Conservation (phyloP, 2,113 vertebrate species). For the Syngnathoides biaculeatus region DNA sequence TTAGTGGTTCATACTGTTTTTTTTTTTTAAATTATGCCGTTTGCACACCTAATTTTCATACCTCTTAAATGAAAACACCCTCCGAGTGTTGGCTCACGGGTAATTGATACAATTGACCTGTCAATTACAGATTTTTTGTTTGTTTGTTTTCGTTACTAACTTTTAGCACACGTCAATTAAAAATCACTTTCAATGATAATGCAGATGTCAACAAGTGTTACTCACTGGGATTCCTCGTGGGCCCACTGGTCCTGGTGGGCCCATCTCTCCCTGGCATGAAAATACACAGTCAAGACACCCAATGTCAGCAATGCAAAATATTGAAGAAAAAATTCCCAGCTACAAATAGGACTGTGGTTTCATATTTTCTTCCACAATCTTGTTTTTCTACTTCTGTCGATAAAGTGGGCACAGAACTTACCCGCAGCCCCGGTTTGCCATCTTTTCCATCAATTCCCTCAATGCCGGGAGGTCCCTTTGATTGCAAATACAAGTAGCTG, state of each 20-base stretch:
- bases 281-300: background rate
- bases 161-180: too few species aligned
- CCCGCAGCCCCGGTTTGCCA: slow-evolving; percentile 85
- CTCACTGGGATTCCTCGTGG: slow-evolving; percentile 86
- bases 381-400: background rate
- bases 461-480: slow-evolving; percentile 85
- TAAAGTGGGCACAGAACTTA: slow-evolving; percentile 48
- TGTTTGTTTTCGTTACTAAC: too few species aligned
- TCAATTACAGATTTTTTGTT: background rate
- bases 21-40: background rate
- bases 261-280: slow-evolving; percentile 79
- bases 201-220: slow-evolving; percentile 23
- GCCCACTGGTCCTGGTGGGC: slow-evolving; percentile 79
- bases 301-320: background rate
- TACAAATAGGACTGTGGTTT: background rate
- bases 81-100: background rate
- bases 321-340: background rate
- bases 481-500: slow-evolving; percentile 13
- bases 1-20: background rate
- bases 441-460: slow-evolving; percentile 91
- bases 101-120: background rate
- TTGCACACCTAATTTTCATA: background rate
- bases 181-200: background rate
- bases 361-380: background rate
- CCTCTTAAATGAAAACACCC: background rate